A percentile compares a stretch with the other conserved stretches of the same genome.
Evolutionary conservation across 2,888 invertebrate genomes (phyloP).

Genomic region (Microctonus hyperodae): DNA sequence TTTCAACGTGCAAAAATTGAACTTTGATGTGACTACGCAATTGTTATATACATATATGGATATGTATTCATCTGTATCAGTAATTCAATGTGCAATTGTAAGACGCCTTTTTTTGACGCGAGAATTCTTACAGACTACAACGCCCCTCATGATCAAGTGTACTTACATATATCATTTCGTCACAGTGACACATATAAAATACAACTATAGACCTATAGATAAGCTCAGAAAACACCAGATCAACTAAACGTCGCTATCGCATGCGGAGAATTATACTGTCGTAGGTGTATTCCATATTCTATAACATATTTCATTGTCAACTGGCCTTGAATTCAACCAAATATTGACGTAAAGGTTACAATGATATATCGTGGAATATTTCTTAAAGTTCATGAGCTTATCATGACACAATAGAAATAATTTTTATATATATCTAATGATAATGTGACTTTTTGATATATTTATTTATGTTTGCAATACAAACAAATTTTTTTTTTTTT

Average conservation of each 20-base stretch:
- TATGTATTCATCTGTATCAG: background rate
- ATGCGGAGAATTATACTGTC: background rate
- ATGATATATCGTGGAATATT: background rate
- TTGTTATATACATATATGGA: background rate
- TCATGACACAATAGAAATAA: background rate
- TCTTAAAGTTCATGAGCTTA: background rate
- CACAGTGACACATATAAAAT: constrained; percentile 31
- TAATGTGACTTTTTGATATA: background rate
- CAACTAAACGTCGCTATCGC: constrained; percentile 18
- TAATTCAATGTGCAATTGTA: background rate
- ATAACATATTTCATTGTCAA: constrained; percentile 1
- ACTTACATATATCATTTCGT: constrained; percentile 6
- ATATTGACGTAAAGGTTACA: background rate
- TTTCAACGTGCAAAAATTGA: background rate
- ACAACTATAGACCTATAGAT: constrained; percentile 34
- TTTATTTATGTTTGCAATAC: background rate
- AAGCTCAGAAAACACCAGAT: constrained; percentile 36
- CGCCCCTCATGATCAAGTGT: background rate
- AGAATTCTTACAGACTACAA: background rate
- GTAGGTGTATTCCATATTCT: background rate
- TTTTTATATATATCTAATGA: background rate
- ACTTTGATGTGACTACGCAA: background rate
- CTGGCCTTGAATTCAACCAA: constrained; percentile 4
- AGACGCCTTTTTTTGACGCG: background rate
- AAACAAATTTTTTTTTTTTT: background rate